Percentiles rank a stretch among this genome's conserved stretches.
phyloP scores from a whole-genome alignment of 2,113 vertebrate species.

The Pyrgilauda ruficollis region DNA sequence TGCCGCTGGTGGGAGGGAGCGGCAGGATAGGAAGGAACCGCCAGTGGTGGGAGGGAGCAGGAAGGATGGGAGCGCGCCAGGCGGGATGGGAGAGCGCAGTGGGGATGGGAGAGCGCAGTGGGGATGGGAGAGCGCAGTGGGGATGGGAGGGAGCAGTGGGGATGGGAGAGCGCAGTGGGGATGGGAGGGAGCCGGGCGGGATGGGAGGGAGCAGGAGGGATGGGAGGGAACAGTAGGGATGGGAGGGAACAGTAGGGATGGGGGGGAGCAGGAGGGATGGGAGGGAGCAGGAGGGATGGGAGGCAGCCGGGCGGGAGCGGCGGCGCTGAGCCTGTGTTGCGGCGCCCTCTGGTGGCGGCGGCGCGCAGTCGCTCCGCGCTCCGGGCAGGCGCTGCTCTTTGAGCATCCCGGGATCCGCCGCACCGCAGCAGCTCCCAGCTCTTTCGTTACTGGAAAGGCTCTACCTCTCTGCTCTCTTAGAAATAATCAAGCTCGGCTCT shows the following conservation, averaged over 20 bases:
- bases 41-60: rapidly evolving
- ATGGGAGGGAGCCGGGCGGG: not conserved
- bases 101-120: not conserved
- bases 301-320: not conserved
- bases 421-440: rapidly evolving
- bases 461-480: not conserved
- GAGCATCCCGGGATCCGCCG: rapidly evolving
- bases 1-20: not conserved
- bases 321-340: not conserved
- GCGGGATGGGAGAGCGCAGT: not conserved
- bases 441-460: rapidly evolving
- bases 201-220: too few species aligned
- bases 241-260: not conserved
- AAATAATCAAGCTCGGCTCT: not conserved
- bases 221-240: too few species aligned
- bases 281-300: not conserved
- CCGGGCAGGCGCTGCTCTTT: rapidly evolving
- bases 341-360: not conserved
- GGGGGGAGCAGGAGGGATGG: too few species aligned
- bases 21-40: not conserved
- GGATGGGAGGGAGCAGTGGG: too few species aligned
- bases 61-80: not conserved
- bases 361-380: not conserved
- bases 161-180: not conserved
- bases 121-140: too few species aligned